Percentiles rank a stretch among this genome's conserved stretches.
Evolutionary conservation across 2,797 vertebrate species (phyloP).

Genomic region (Chaetodon trifasciatus): DNA sequence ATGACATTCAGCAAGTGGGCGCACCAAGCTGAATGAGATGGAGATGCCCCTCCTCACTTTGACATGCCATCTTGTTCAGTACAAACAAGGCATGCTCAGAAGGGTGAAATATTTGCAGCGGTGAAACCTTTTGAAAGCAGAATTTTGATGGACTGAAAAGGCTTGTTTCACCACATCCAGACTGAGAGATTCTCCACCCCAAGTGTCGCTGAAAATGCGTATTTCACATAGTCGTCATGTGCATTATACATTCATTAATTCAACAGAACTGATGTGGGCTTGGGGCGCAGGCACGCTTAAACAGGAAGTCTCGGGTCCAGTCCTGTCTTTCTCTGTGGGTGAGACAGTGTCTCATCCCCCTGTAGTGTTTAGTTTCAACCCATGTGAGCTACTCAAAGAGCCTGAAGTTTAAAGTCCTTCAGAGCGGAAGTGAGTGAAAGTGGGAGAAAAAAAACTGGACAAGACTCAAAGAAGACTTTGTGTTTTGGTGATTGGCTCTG

Average conservation of each 20-base stretch:
- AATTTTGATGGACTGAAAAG: neutral
- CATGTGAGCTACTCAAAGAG: constrained; percentile 89
- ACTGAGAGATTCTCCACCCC: neutral
- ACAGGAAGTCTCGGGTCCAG: constrained; percentile 51
- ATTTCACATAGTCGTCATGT: constrained; percentile 1
- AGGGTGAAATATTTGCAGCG: neutral
- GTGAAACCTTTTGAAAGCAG: neutral
- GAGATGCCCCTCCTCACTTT: constrained; percentile 19
- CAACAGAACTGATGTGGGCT: constrained; percentile 4
- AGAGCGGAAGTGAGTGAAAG: constrained; percentile 89
- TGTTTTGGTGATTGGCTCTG: constrained; percentile 78
- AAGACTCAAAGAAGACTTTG: constrained; percentile 93
- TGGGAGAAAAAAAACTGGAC: constrained; percentile 77
- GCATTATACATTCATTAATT: constrained; percentile 27
- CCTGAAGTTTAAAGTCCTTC: constrained; percentile 88
- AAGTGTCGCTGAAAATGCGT: neutral
- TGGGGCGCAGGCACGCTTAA: constrained; percentile 41
- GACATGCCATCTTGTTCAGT: constrained; percentile 11
- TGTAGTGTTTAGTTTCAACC: constrained; percentile 71
- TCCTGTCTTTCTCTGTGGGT: constrained; percentile 46
- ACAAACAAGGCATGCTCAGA: constrained; percentile 7
- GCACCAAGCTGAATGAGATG: constrained; percentile 24
- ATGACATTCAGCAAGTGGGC: constrained; percentile 20
- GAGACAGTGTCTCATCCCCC: constrained; percentile 54
- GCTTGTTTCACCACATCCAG: neutral